phyloP scores from a whole-genome alignment of 2,113 vertebrate species.

The Hyaena hyaena region DNA sequence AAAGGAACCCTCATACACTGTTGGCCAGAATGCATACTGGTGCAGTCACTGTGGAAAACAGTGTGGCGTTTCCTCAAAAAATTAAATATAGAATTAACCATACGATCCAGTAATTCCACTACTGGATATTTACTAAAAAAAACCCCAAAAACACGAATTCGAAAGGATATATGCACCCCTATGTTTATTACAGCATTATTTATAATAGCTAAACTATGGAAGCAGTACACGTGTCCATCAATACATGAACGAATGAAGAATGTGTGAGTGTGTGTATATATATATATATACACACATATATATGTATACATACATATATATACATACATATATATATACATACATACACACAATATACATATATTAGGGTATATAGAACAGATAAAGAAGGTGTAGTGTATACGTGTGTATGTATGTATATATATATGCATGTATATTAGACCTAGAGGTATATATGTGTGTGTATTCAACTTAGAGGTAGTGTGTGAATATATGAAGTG shows the following conservation, averaged over 20 bases:
- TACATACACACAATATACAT: too few relatives aligned
- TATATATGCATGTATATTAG: too few relatives aligned
- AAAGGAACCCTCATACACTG: background rate
- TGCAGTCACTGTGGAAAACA: background rate
- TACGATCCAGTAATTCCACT: background rate
- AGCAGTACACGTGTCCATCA: background rate
- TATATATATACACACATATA: too few relatives aligned
- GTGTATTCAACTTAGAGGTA: background rate
- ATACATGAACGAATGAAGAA: background rate
- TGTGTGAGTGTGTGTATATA: too few relatives aligned
- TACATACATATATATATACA: rapidly evolving
- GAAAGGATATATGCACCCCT: background rate
- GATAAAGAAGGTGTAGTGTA: too few relatives aligned
- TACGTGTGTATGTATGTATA: too few relatives aligned
- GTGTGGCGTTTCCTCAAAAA: background rate
- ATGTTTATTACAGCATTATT: background rate
- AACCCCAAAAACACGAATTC: background rate
- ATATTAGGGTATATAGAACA: too few relatives aligned
- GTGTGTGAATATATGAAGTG: too few relatives aligned
- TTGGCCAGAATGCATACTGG: background rate
- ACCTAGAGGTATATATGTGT: background rate
- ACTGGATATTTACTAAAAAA: background rate
- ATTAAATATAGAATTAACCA: background rate
- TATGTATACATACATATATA: too few relatives aligned
- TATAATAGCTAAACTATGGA: background rate